phyloP scores from a whole-genome alignment of 2,888 invertebrate species.

The Eupithecia centaureata region DNA sequence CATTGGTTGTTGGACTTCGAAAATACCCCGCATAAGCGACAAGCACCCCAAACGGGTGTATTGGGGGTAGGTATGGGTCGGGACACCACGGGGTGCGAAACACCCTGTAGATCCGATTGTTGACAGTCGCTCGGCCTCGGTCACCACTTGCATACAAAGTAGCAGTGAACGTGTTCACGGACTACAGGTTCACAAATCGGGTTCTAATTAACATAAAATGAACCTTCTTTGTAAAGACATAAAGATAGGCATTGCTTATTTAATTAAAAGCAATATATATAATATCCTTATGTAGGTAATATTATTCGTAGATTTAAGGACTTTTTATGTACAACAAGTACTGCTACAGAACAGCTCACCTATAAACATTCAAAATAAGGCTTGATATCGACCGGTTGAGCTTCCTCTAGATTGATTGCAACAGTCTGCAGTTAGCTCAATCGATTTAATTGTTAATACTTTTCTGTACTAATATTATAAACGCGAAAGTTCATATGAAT shows the following conservation, averaged over 20 bases:
- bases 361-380: too few relatives aligned
- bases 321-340: too few relatives aligned
- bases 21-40: background rate
- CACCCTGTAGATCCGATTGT: constrained; percentile 19
- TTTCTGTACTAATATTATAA: background rate
- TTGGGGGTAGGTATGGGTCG: background rate
- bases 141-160: constrained; percentile 15
- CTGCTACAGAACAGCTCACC: too few relatives aligned
- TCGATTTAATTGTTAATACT: too few relatives aligned
- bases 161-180: background rate
- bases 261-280: background rate
- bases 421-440: too few relatives aligned
- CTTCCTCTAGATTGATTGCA: too few relatives aligned
- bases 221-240: background rate
- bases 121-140: constrained; percentile 14
- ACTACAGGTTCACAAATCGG: background rate
- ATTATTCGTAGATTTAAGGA: background rate
- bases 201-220: background rate
- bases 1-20: too few relatives aligned
- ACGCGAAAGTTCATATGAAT: background rate
- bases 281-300: background rate
- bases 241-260: background rate
- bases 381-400: too few relatives aligned
- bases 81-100: constrained; percentile 8
- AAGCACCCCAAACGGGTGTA: background rate